phyloP scores from a whole-genome alignment of 2,888 invertebrate genomes.

The Peribatodes rhomboidaria region DNA sequence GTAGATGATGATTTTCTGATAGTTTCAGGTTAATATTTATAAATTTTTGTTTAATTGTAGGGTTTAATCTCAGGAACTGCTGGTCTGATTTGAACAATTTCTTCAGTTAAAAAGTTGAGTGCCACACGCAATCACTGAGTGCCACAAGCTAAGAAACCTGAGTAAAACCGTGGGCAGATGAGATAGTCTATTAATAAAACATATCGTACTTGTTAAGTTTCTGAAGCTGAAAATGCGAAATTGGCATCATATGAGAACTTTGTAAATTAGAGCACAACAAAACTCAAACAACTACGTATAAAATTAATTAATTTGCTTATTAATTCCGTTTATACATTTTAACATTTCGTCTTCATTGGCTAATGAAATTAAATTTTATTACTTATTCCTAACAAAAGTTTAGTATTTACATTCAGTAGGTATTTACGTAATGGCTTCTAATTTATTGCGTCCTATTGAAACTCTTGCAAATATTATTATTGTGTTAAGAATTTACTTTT shows the following conservation, averaged over 20 bases:
- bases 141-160: too few relatives aligned
- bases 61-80: too few relatives aligned
- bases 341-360: constrained; percentile 1
- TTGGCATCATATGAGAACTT: background rate
- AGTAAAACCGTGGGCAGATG: too few relatives aligned
- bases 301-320: constrained; percentile 10
- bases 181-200: too few relatives aligned
- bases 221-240: background rate
- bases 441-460: constrained; percentile 1
- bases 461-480: background rate
- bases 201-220: too few relatives aligned
- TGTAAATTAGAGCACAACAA: constrained; percentile 7
- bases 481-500: too few relatives aligned
- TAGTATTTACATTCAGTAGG: background rate
- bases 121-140: too few relatives aligned
- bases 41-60: too few relatives aligned
- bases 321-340: constrained; percentile 6
- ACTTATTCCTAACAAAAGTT: constrained; percentile 12
- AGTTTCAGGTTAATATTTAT: too few relatives aligned
- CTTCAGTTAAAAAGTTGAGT: too few relatives aligned
- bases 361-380: constrained; percentile 15
- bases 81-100: too few relatives aligned
- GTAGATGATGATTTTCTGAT: too few relatives aligned
- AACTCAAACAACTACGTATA: constrained; percentile 1
- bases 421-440: background rate